These are phyloP conservation scores for Andricus curvator DNA, from an alignment of 2,888 invertebrate species.

Conservation along the genomic window DNA sequence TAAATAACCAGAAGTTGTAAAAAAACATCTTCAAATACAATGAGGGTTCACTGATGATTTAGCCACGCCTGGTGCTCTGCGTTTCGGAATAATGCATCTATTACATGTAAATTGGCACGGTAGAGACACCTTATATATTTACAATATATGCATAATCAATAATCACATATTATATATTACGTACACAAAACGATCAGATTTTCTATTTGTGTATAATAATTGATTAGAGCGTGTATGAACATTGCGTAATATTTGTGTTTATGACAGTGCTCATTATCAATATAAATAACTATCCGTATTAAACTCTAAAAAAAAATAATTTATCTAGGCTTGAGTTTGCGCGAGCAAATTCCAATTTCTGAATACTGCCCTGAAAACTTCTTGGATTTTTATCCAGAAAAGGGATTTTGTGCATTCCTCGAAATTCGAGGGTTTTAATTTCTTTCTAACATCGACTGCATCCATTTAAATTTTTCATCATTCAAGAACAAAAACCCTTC, in stretches of 20 bases:
- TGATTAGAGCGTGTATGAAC: slow-evolving; percentile 19
- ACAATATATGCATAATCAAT: slow-evolving; percentile 33
- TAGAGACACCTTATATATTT: slow-evolving; percentile 27
- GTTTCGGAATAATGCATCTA: slow-evolving; percentile 8
- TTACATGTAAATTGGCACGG: slow-evolving; percentile 22
- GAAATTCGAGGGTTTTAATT: not conserved
- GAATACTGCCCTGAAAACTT: not conserved
- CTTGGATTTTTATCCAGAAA: not conserved
- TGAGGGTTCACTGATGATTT: not conserved
- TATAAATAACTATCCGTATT: slow-evolving; percentile 27
- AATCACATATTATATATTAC: slow-evolving; percentile 10
- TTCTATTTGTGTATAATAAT: slow-evolving; percentile 1
- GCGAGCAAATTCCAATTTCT: slow-evolving; percentile 7
- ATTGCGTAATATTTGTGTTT: not conserved
- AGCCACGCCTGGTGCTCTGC: slow-evolving; percentile 1
- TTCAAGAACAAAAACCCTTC: not conserved
- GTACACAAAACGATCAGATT: not conserved
- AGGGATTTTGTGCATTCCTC: not conserved
- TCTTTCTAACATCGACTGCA: not conserved
- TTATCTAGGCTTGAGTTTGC: slow-evolving; percentile 26
- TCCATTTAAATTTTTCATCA: not conserved
- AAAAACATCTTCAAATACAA: slow-evolving; percentile 24
- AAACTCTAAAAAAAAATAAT: slow-evolving; percentile 3
- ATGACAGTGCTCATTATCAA: not conserved
- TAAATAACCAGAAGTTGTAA: slow-evolving; percentile 18